These are phyloP conservation scores for Blastobasis adustella DNA, from an alignment of 2,888 invertebrate species.

Conservation along the genomic window DNA sequence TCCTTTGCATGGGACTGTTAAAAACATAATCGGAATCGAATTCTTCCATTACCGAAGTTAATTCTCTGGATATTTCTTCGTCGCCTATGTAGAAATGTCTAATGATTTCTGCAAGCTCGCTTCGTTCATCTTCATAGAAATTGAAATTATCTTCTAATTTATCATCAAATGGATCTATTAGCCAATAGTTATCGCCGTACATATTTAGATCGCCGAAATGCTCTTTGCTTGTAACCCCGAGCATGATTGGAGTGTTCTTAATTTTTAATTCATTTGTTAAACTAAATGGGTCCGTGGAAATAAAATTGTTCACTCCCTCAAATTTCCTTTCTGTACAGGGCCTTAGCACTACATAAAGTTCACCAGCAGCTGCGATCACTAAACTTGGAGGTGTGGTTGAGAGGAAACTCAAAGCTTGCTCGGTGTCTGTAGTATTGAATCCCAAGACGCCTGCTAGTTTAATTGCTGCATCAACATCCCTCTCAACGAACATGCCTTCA, in stretches of 20 bases:
- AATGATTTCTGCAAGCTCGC: conserved; percentile 32
- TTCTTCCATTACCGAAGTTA: conserved; percentile 32
- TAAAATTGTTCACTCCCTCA: conserved; percentile 51
- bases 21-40: conserved; percentile 55
- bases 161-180: conserved; percentile 42
- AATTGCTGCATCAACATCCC: conserved; percentile 42
- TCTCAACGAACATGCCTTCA: conserved; percentile 47
- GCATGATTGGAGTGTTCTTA: conserved; percentile 46
- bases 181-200: conserved; percentile 31
- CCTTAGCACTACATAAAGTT: conserved; percentile 38
- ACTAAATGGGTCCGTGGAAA: conserved; percentile 47
- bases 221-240: conserved; percentile 53
- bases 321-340: conserved; percentile 59
- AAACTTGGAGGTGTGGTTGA: conserved; percentile 33
- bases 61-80: conserved; percentile 29
- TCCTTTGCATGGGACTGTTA: conserved; percentile 52
- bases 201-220: conserved; percentile 17
- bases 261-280: conserved; percentile 48
- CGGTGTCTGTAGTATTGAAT: conserved; percentile 38
- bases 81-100: conserved; percentile 61
- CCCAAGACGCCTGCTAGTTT: conserved; percentile 52
- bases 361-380: conserved; percentile 43
- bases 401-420: conserved; percentile 48
- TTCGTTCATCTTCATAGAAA: conserved; percentile 35
- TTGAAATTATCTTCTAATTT: conserved; percentile 45